phyloP scores from a whole-genome alignment of 1,140 invertebrate genomes.

The Maconellicoccus hirsutus region DNA sequence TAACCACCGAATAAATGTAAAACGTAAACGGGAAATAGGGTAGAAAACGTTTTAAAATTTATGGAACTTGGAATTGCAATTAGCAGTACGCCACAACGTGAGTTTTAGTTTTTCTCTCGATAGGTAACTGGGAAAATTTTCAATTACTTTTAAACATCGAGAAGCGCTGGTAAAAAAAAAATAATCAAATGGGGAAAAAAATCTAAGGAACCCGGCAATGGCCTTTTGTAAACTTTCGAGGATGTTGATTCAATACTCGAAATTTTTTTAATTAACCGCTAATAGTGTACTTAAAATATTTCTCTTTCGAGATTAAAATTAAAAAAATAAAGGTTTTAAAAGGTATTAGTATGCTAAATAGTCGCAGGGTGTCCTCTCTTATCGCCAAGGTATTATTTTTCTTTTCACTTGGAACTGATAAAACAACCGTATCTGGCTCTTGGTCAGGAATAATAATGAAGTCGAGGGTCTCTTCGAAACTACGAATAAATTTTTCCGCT shows the following conservation, averaged over 20 bases:
- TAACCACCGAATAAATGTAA: neutral
- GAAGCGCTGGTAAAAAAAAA: too few species aligned
- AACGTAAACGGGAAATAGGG: neutral
- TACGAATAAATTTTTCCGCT: conserved; percentile 14
- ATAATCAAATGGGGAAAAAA: too few species aligned
- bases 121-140: too few species aligned
- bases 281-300: neutral
- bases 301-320: conserved; percentile 15
- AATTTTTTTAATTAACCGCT: neutral
- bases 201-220: neutral
- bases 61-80: conserved; percentile 8
- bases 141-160: too few species aligned
- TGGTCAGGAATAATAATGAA: conserved; percentile 20
- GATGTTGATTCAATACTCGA: neutral
- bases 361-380: conserved; percentile 10
- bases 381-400: conserved; percentile 18
- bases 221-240: neutral
- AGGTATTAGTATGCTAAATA: conserved; percentile 22
- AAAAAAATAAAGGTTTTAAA: conserved; percentile 2
- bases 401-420: conserved; percentile 14
- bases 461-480: neutral
- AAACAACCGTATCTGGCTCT: conserved; percentile 18
- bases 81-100: neutral
- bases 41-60: conserved; percentile 13
- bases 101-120: too few species aligned